Percentiles rank a stretch among this genome's conserved stretches.
Evolutionary conservation across 2,888 invertebrate species (phyloP).

Genomic region (Caenorhabditis afra): DNA sequence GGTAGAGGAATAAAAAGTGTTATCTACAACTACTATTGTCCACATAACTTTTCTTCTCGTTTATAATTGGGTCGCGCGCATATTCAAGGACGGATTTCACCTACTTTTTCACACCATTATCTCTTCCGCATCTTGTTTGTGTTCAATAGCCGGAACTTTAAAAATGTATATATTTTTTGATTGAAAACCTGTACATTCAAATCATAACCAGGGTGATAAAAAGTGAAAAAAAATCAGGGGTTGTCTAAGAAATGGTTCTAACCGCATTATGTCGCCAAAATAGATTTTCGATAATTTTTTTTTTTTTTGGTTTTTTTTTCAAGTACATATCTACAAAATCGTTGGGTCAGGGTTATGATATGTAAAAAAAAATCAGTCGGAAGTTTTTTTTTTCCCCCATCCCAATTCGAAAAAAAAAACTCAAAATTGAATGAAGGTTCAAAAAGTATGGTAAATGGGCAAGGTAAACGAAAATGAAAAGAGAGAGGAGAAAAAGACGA

Average conservation of each 20-base stretch:
- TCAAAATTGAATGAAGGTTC: background rate
- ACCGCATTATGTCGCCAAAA: slow-evolving; percentile 12
- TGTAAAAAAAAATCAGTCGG: background rate
- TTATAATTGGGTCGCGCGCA: slow-evolving; percentile 50
- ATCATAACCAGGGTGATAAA: slow-evolving; percentile 12
- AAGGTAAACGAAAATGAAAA: slow-evolving; percentile 1
- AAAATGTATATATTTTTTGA: slow-evolving; percentile 11
- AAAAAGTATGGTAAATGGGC: slow-evolving; percentile 1
- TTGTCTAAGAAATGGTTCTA: slow-evolving; percentile 9
- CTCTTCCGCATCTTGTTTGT: slow-evolving; percentile 17
- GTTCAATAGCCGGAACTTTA: no score
- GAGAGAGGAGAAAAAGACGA: no score
- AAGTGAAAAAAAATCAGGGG: background rate
- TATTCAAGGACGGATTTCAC: slow-evolving; percentile 49
- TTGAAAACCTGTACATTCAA: slow-evolving; percentile 47
- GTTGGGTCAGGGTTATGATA: slow-evolving; percentile 11
- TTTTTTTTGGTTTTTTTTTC: no score
- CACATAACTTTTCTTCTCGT: slow-evolving; percentile 36
- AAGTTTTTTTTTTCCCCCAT: no score
- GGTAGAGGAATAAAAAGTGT: slow-evolving; percentile 41
- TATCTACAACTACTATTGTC: slow-evolving; percentile 35
- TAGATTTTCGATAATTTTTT: no score
- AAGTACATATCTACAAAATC: slow-evolving; percentile 27
- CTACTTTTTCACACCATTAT: slow-evolving; percentile 45
- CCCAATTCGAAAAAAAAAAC: no score